These are phyloP conservation scores for Octopus bimaculoides DNA, from an alignment of 1,140 invertebrate species.

Conservation along the genomic window DNA sequence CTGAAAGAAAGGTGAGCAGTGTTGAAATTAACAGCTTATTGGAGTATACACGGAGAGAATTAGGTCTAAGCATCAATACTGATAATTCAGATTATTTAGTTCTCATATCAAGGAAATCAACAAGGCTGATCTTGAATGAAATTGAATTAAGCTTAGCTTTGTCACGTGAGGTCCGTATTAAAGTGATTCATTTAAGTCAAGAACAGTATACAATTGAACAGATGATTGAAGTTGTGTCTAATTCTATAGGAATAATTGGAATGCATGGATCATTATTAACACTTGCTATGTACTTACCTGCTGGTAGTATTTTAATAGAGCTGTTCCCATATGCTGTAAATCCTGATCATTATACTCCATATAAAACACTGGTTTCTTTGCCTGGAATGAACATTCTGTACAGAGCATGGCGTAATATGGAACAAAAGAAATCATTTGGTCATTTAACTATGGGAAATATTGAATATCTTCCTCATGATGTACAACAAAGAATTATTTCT, in stretches of 20 bases:
- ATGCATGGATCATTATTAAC: conserved; percentile 96
- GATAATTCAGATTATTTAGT: conserved; percentile 36
- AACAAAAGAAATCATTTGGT: conserved; percentile 46
- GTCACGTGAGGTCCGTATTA: conserved; percentile 32
- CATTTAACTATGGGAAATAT: conserved; percentile 59
- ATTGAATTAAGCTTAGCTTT: conserved; percentile 49
- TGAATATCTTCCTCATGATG: conserved; percentile 45
- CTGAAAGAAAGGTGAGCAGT: conserved; percentile 21
- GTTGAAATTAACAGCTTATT: conserved; percentile 31
- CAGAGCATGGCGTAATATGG: conserved; percentile 55
- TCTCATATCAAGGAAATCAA: conserved; percentile 56
- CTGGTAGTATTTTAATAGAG: conserved; percentile 93
- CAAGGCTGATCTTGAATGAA: conserved; percentile 61
- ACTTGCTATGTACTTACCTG: conserved; percentile 88
- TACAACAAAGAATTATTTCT: conserved; percentile 49
- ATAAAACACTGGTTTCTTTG: conserved; percentile 55
- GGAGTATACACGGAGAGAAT: conserved; percentile 27
- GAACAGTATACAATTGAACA: conserved; percentile 47
- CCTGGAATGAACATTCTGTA: conserved; percentile 53
- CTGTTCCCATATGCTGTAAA: conserved; percentile 67
- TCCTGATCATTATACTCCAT: conserved; percentile 58
- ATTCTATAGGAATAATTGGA: conserved; percentile 76
- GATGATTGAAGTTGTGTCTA: conserved; percentile 47
- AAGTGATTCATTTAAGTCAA: conserved; percentile 45
- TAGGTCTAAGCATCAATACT: conserved; percentile 23